Evolutionary conservation across 2,113 vertebrate species (phyloP).

Genomic region (Lepus europaeus): DNA sequence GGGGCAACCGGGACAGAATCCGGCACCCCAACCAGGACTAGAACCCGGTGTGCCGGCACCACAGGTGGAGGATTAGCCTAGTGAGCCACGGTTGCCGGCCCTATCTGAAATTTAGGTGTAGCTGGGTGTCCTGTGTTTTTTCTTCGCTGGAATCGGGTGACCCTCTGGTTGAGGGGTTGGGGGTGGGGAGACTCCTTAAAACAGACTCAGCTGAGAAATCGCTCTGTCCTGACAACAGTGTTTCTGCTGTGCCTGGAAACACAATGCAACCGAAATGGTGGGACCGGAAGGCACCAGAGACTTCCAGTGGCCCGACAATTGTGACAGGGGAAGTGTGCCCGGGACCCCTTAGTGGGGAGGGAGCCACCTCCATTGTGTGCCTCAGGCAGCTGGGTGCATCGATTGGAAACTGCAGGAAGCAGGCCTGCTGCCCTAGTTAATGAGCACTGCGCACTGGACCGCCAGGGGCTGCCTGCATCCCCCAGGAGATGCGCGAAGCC

Average conservation of each 20-base stretch:
- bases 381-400: neutral
- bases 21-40: too few species aligned
- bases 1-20: too few species aligned
- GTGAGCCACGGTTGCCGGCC: too few species aligned
- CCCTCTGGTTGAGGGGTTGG: neutral
- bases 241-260: neutral
- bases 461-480: neutral
- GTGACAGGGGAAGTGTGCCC: neutral
- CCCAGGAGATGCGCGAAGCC: neutral
- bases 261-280: neutral
- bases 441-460: neutral
- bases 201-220: neutral
- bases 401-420: neutral
- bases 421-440: fast-evolving
- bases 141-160: neutral
- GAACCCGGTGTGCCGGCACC: too few species aligned
- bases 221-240: neutral
- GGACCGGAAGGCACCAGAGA: fast-evolving
- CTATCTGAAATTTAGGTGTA: neutral
- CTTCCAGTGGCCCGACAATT: too few species aligned
- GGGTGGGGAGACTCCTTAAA: neutral
- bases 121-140: neutral
- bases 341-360: too few species aligned
- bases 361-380: neutral
- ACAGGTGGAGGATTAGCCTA: too few species aligned